phyloP scores from a whole-genome alignment of 2,113 vertebrate genomes.

The Hylia prasina region DNA sequence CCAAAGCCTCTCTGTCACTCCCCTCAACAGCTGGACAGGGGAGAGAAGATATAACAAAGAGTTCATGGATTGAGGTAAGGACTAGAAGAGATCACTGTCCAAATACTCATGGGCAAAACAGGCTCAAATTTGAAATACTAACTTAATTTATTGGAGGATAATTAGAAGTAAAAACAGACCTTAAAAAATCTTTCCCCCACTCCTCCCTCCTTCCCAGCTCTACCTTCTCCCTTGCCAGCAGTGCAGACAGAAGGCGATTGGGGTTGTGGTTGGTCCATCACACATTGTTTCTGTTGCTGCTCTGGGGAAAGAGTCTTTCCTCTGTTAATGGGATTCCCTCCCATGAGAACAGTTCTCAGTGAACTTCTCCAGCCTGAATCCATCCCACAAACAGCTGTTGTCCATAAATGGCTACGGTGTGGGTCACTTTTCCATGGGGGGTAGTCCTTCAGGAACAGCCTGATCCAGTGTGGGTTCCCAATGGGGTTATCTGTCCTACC shows the following conservation, averaged over 20 bases:
- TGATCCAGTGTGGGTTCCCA: no score
- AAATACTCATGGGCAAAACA: background rate
- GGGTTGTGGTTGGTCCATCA: background rate
- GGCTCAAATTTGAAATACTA: background rate
- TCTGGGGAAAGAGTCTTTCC: background rate
- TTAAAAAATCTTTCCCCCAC: background rate
- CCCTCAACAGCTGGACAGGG: background rate
- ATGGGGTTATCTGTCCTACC: background rate
- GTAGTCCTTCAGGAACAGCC: background rate
- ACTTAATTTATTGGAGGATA: background rate
- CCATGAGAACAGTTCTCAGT: background rate
- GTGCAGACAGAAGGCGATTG: background rate
- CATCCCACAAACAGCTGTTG: background rate
- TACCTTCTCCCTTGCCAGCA: background rate
- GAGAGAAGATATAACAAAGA: background rate
- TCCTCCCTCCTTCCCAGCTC: background rate
- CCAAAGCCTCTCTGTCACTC: background rate
- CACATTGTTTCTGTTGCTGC: background rate
- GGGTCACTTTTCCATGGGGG: fast-evolving
- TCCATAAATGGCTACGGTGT: background rate
- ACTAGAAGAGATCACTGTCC: background rate
- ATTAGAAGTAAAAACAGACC: background rate
- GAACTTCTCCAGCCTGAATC: background rate
- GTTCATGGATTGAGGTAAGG: background rate
- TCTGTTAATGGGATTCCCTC: background rate